Percentiles rank a stretch among this genome's conserved stretches.
Conservation (phyloP, 2,888 invertebrate species). For the Drosophila mercatorum region DNA sequence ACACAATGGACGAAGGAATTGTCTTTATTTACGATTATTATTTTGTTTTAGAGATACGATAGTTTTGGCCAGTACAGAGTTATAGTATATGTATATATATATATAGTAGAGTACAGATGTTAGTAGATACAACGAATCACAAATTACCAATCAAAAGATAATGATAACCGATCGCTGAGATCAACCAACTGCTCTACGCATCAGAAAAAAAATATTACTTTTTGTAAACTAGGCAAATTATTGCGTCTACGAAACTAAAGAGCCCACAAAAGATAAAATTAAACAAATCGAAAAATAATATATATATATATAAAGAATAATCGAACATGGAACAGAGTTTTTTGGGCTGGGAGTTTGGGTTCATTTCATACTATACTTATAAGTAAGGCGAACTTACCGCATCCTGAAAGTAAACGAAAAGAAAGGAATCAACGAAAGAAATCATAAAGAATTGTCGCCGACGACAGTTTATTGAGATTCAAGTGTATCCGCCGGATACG, state of each 20-base stretch:
- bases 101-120: constrained; percentile 32
- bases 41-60: neutral
- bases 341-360: constrained; percentile 6
- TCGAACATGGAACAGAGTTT: constrained; percentile 8
- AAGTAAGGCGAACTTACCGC: constrained; percentile 83
- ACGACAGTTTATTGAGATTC: constrained; percentile 22
- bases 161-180: constrained; percentile 29
- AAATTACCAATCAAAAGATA: constrained; percentile 21
- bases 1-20: constrained; percentile 31
- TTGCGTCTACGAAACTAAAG: constrained; percentile 40
- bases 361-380: constrained; percentile 39
- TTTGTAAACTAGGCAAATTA: constrained; percentile 21
- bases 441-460: constrained; percentile 63
- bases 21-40: neutral
- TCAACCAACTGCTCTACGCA: constrained; percentile 28
- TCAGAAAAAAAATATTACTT: neutral
- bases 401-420: constrained; percentile 85
- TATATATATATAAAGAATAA: neutral
- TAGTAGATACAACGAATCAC: constrained; percentile 37
- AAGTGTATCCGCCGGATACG: constrained; percentile 23
- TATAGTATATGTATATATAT: too few relatives aligned
- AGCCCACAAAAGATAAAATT: constrained; percentile 35
- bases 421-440: constrained; percentile 79
- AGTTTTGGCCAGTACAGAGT: constrained; percentile 14
- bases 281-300: constrained; percentile 9